phyloP scores from a whole-genome alignment of 2,888 invertebrate species.

The Gastrophysa polygoni region DNA sequence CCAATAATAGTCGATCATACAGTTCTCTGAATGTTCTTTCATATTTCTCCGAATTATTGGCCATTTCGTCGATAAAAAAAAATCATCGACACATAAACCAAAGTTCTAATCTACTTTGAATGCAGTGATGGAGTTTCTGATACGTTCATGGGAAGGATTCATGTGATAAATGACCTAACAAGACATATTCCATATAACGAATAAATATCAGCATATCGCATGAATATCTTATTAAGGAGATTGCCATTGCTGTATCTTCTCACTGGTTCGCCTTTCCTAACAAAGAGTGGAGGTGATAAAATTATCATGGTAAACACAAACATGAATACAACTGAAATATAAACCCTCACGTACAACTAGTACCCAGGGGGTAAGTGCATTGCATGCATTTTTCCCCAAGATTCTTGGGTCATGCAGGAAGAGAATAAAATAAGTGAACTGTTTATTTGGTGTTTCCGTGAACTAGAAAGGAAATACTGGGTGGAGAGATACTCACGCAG shows the following conservation, averaged over 20 bases:
- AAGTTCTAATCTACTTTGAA: no score
- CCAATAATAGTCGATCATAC: no score
- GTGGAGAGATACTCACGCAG: no score
- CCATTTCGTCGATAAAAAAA: no score
- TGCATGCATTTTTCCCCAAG: slow-evolving; percentile 13
- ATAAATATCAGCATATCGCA: slow-evolving; percentile 8
- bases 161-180: neutral
- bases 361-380: slow-evolving; percentile 17
- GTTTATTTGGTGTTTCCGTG: neutral
- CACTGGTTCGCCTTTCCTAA: slow-evolving; percentile 7
- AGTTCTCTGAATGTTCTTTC: no score
- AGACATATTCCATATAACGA: neutral
- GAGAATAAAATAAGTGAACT: neutral
- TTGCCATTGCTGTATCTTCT: neutral
- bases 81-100: no score
- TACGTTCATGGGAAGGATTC: no score
- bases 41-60: no score
- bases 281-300: slow-evolving; percentile 21
- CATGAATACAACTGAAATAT: slow-evolving; percentile 18
- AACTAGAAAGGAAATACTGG: neutral
- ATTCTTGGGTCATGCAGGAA: slow-evolving; percentile 14
- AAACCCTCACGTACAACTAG: slow-evolving; percentile 10
- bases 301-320: slow-evolving; percentile 22
- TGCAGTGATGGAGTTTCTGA: no score
- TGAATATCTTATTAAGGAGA: neutral